Percentiles rank a stretch among this genome's conserved stretches.
phyloP scores from a whole-genome alignment of 64 coral and sea anemone species.

The Stylophora pistillata region DNA sequence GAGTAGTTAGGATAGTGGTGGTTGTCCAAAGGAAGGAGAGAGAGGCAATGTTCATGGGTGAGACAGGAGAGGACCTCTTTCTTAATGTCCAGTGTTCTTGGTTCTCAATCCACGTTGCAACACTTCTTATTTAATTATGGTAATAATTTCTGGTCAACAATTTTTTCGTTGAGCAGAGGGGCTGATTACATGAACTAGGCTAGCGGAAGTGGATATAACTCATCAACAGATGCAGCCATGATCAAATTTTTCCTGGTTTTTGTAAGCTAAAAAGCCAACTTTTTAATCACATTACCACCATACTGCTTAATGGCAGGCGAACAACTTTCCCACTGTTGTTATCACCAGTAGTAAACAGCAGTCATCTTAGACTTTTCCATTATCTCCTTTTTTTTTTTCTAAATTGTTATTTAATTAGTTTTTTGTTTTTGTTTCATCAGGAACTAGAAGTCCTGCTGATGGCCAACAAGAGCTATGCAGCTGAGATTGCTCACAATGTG shows the following conservation, averaged over 20 bases:
- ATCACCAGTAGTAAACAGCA: too few species aligned
- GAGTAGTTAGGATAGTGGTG: conserved; percentile 83
- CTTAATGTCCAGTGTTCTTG: conserved; percentile 81
- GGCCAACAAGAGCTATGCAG: conserved; percentile 94
- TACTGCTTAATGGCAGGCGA: too few species aligned
- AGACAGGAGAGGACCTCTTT: conserved; percentile 88
- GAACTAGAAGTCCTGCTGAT: conserved; percentile 98
- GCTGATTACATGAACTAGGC: too few species aligned
- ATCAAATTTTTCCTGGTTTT: too few species aligned
- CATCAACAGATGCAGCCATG: too few species aligned
- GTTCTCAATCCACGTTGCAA: conserved; percentile 98
- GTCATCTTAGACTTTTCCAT: too few species aligned
- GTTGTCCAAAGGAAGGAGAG: conserved; percentile 98
- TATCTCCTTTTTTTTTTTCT: not conserved
- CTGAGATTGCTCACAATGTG: conserved; percentile 96
- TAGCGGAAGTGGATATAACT: too few species aligned
- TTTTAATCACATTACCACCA: too few species aligned
- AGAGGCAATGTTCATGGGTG: conserved; percentile 92
- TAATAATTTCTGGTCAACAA: too few species aligned
- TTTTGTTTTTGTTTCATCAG: conserved; percentile 29
- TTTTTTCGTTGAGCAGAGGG: too few species aligned
- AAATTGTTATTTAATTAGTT: not conserved
- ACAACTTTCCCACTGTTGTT: too few species aligned
- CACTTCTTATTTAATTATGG: conserved; percentile 44
- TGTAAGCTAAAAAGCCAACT: too few species aligned